Evolutionary conservation across 30 jellyfish, hydroid and myxozoan species (phyloP).

Genomic region (Rhopilema esculentum): DNA sequence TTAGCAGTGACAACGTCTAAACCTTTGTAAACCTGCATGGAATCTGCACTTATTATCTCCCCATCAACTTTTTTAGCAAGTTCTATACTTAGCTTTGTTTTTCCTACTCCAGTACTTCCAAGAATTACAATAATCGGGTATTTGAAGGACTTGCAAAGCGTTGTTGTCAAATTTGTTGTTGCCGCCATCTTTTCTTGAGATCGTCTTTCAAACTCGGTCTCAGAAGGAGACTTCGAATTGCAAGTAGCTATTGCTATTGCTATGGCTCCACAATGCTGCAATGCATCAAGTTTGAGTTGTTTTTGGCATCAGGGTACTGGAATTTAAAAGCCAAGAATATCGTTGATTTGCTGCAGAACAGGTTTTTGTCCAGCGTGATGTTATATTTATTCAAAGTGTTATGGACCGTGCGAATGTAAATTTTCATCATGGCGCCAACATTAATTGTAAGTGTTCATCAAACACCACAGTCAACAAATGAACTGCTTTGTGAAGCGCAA

Average conservation of each 20-base stretch:
- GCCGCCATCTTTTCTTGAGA: conserved; percentile 37
- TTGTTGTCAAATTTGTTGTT: too few species aligned
- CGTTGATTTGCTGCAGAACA: neutral
- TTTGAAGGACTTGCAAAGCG: conserved; percentile 2
- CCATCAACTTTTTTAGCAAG: conserved; percentile 85
- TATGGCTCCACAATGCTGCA: neutral
- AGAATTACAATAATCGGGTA: conserved; percentile 82
- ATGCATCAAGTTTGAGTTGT: neutral
- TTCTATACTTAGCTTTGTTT: conserved; percentile 89
- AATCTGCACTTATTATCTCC: conserved; percentile 95
- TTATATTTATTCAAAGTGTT: too few species aligned
- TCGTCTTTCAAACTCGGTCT: neutral
- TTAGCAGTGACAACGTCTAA: conserved; percentile 90
- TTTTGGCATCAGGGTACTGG: neutral
- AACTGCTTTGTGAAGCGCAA: too few species aligned
- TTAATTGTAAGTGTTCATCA: neutral
- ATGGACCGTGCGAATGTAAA: too few species aligned
- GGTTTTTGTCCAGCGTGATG: neutral
- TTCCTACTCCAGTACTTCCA: conserved; percentile 98
- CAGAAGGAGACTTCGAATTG: neutral
- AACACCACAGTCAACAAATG: too few species aligned
- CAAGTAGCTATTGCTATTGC: neutral
- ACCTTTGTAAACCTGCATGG: conserved; percentile 96
- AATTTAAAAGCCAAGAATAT: neutral
- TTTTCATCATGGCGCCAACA: neutral